Base-by-base conservation (phyloP, 1,140 invertebrate species). In the Cydia pomonella region DNA sequence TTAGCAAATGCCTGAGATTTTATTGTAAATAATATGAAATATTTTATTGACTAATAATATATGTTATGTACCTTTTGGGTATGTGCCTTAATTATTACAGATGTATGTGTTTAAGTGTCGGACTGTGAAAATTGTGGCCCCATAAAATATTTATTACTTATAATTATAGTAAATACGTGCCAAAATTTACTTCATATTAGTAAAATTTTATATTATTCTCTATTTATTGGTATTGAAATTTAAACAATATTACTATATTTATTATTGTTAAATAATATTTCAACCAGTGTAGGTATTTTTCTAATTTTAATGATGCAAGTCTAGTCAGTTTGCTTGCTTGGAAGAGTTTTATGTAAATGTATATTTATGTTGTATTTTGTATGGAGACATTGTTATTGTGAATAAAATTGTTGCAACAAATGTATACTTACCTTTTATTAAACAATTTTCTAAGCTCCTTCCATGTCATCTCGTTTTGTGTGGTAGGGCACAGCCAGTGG, bases 311-410 rank as follows among this genome's bases (percentile, higher is more conserved):
- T 59, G 29, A 33, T 69, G 27, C 29, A 69, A 64, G 64, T 69
- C 64, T 69, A 69, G 64, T 69, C 64, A 71, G 63, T 38, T 76
- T 75, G 80, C 82, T 84, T 79, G 82, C 82, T 84, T 84, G 73
- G n/a, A 69, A 69, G 64, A 75, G 75, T 76, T 80, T 64, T 74
- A 71, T 80, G 78, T 76, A 77, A 72, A 83, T 82, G 79, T 82
- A 79, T 83, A 82, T 85, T 80, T 87, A 84, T 86, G 80, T 87
- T 89, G 87, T 91, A 89, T 90, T 91, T 91, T 88, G 85, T 89
- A 91, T 87, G 80, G 81, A 84, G 73, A 23, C 87, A 86, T 82
- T 87, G 84, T 88, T 92, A 87, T 77, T 79, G 79, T 80, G 81
- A 84, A 80, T 86, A 87, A 72, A 88, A 86, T 80, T 86, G 81